Evolutionary conservation across 2,113 vertebrate species (phyloP).

Genomic region (Chloropsis hardwickii): DNA sequence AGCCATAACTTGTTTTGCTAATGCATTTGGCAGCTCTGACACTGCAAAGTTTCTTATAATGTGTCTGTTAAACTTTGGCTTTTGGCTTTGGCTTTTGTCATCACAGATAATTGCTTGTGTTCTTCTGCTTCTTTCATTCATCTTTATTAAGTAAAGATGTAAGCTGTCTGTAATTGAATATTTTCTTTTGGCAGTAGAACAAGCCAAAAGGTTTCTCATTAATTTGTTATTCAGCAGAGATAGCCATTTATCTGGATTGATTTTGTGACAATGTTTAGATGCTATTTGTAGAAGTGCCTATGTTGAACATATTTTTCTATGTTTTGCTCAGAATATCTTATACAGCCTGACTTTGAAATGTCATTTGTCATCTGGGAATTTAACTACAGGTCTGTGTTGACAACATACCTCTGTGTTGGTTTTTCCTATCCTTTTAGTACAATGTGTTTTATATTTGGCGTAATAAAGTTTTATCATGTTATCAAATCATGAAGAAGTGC

Average conservation of each 20-base stretch:
- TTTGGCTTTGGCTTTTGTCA: slow-evolving; percentile 54
- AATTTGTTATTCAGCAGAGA: slow-evolving; percentile 62
- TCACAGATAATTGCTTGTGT: slow-evolving; percentile 35
- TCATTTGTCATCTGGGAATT: slow-evolving; percentile 70
- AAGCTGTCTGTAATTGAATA: slow-evolving; percentile 56
- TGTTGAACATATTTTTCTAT: slow-evolving; percentile 59
- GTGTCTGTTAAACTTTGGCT: slow-evolving; percentile 3
- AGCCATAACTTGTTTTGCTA: slow-evolving; percentile 6
- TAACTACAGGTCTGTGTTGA: slow-evolving; percentile 61
- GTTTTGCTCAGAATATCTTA: slow-evolving; percentile 51
- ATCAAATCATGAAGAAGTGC: slow-evolving; percentile 44
- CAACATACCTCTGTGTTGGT: slow-evolving; percentile 49
- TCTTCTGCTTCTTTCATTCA: slow-evolving; percentile 65
- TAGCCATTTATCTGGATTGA: slow-evolving; percentile 64
- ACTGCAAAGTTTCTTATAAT: slow-evolving; percentile 27
- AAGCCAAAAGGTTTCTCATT: slow-evolving; percentile 70
- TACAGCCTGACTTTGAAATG: slow-evolving; percentile 41
- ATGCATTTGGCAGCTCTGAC: slow-evolving; percentile 38
- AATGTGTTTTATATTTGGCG: slow-evolving; percentile 62
- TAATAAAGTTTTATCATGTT: slow-evolving; percentile 54
- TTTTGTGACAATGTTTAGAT: slow-evolving; percentile 59
- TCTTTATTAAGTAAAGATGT: slow-evolving; percentile 71
- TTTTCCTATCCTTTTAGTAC: slow-evolving; percentile 47
- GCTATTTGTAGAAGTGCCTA: slow-evolving; percentile 51
- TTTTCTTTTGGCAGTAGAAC: slow-evolving; percentile 61